A percentile compares a stretch with the other conserved stretches of the same genome.
These are phyloP conservation scores for Calypte anna DNA, from an alignment of 2,113 vertebrate species.

Conservation along the genomic window DNA sequence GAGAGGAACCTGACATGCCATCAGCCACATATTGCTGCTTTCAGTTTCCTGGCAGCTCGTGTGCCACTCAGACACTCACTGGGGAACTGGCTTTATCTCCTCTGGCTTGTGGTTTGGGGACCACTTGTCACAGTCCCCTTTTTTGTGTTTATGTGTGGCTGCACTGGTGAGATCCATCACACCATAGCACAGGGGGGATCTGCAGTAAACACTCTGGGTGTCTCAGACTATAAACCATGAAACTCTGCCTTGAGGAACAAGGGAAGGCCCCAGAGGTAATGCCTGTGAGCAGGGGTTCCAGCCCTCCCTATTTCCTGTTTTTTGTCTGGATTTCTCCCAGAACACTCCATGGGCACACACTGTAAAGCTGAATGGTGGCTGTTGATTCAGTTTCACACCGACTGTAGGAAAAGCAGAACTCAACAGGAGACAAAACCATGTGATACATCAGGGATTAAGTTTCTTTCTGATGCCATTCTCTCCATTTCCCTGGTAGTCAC, in stretches of 20 bases:
- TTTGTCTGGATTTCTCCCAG: not conserved
- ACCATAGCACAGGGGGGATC: not conserved
- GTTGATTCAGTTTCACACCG: not conserved
- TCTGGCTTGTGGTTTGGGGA: not conserved
- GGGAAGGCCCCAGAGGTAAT: not conserved
- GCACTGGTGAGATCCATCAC: not conserved
- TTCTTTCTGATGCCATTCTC: not conserved
- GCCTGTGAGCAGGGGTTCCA: not conserved
- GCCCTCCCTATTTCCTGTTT: not conserved
- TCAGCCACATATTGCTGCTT: not conserved
- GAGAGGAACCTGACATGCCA: not conserved
- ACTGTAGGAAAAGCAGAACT: not conserved
- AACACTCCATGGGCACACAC: not conserved
- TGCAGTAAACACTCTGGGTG: not conserved
- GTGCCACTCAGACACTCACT: not conserved
- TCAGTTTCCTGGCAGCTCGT: not conserved
- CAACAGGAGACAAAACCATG: not conserved
- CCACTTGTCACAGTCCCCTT: not conserved
- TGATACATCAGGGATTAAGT: not conserved
- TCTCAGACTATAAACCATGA: not conserved
- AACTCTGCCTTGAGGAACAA: not conserved
- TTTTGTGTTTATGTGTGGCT: no score
- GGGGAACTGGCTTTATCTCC: not conserved
- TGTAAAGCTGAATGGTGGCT: not conserved
- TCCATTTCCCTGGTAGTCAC: not conserved